A percentile compares a stretch with the other conserved stretches of the same genome.
Evolutionary conservation across 1,140 invertebrate genomes (phyloP).

Genomic region (Pseudomyrmex cubaensis): DNA sequence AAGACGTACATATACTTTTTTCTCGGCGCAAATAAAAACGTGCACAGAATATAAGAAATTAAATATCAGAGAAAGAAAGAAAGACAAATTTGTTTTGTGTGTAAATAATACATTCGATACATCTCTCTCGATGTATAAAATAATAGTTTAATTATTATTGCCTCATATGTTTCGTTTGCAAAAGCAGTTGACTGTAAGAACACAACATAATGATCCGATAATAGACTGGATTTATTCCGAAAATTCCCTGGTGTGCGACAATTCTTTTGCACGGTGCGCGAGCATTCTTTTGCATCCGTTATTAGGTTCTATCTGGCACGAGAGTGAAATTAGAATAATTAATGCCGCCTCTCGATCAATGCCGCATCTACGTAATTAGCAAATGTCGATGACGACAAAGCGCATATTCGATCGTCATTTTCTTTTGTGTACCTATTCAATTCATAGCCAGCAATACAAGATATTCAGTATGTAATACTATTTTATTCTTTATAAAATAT

Average conservation of each 20-base stretch:
- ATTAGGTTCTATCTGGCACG: conserved; percentile 5
- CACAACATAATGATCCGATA: conserved; percentile 15
- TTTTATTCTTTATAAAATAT: neutral
- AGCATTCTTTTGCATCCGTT: conserved; percentile 24
- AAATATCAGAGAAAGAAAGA: neutral
- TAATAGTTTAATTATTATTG: conserved; percentile 35
- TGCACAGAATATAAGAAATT: conserved; percentile 9
- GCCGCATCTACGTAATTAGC: conserved; percentile 33
- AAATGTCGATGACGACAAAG: conserved; percentile 15
- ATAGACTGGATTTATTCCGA: neutral
- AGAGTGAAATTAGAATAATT: conserved; percentile 44
- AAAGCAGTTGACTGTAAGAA: neutral
- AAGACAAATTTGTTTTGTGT: neutral
- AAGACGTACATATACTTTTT: neutral
- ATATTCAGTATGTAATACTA: conserved; percentile 17
- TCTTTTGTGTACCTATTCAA: neutral
- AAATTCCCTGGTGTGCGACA: conserved; percentile 15
- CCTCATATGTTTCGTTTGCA: conserved; percentile 2
- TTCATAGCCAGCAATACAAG: neutral
- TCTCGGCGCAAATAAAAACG: neutral
- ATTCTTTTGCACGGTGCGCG: neutral
- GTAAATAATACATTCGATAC: conserved; percentile 10
- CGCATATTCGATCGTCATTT: conserved; percentile 8
- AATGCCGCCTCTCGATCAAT: conserved; percentile 16
- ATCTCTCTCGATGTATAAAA: conserved; percentile 16